These are phyloP conservation scores for Psylliodes chrysocephalus DNA, from an alignment of 2,888 invertebrate species.

Conservation along the genomic window DNA sequence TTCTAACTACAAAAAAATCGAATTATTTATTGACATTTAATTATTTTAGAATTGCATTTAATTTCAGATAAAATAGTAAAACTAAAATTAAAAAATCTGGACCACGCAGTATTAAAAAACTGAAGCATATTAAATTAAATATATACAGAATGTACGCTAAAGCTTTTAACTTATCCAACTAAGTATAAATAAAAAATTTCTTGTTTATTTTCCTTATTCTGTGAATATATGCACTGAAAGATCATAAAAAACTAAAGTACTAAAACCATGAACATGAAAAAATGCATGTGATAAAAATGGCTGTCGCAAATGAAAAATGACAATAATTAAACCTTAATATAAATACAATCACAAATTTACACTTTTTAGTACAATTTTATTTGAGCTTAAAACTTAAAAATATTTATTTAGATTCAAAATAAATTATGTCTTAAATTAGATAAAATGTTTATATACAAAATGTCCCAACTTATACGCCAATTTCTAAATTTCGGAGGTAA, in stretches of 20 bases:
- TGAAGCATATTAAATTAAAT: neutral
- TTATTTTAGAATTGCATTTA: too few species aligned
- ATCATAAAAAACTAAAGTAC: neutral
- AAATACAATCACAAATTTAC: slow-evolving; percentile 7
- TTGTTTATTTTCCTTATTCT: neutral
- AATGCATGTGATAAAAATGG: neutral
- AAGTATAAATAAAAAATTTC: neutral
- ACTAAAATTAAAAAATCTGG: neutral
- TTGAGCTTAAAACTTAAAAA: slow-evolving; percentile 1
- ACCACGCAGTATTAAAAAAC: neutral
- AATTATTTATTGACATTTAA: too few species aligned
- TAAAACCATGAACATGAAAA: neutral
- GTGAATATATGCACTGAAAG: too few species aligned
- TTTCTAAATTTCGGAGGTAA: too few species aligned
- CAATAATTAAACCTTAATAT: neutral
- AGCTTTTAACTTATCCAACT: neutral
- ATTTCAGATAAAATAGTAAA: too few species aligned
- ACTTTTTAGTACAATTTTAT: neutral
- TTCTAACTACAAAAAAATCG: too few species aligned
- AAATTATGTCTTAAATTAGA: neutral
- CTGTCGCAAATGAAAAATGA: neutral
- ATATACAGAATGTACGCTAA: neutral
- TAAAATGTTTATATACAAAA: too few species aligned
- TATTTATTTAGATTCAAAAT: neutral
- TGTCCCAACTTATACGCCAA: too few species aligned